Evolutionary conservation across 2,113 vertebrate genomes (phyloP).

Genomic region (Perccottus glenii): DNA sequence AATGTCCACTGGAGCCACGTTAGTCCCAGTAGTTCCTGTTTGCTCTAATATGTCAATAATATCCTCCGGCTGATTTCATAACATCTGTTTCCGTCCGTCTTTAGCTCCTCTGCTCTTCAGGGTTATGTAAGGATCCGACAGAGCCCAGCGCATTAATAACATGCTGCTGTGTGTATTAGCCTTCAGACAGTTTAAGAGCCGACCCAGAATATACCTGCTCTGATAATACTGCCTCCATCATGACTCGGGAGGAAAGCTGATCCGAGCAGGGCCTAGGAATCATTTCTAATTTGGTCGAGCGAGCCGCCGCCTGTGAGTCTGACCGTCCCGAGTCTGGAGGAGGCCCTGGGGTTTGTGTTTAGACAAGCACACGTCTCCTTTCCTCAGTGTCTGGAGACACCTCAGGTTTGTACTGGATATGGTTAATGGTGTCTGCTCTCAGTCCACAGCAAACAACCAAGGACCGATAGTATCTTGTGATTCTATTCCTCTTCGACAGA

Average conservation of each 20-base stretch:
- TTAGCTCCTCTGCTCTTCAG: no score
- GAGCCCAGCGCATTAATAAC: no score
- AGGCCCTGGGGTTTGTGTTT: constrained; percentile 36
- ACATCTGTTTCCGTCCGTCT: no score
- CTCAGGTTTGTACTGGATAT: neutral
- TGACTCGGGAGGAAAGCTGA: constrained; percentile 32
- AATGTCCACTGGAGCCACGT: no score
- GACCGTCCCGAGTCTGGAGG: constrained; percentile 15
- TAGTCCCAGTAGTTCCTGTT: no score
- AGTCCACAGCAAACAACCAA: no score
- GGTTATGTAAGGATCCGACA: no score
- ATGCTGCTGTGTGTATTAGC: neutral
- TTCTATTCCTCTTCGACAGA: no score
- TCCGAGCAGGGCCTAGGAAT: constrained; percentile 43
- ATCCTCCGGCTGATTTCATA: no score
- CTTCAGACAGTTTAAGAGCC: neutral
- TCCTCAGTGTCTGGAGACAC: neutral
- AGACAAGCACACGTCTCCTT: neutral
- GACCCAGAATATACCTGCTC: neutral
- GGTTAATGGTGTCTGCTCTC: neutral
- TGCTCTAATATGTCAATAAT: no score
- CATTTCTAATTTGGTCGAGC: constrained; percentile 60
- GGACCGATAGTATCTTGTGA: no score
- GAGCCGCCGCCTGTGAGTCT: constrained; percentile 34
- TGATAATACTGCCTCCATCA: constrained; percentile 28